Base-by-base conservation (phyloP, 2,797 vertebrate genomes). In the Myripristis murdjan region DNA sequence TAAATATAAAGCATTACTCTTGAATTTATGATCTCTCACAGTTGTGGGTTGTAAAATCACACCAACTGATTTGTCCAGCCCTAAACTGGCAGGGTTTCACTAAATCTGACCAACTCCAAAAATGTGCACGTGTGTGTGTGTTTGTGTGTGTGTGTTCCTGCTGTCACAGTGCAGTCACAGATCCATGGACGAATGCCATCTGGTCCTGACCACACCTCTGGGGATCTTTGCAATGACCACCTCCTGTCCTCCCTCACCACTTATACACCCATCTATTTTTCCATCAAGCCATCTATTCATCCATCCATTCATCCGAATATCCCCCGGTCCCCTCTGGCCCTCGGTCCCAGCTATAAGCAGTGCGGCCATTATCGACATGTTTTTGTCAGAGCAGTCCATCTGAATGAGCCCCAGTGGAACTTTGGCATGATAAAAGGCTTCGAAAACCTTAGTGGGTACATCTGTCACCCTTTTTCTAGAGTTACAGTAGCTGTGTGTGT, bases 301-400 rank as follows among this genome's bases (percentile, higher is more conserved):
- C 26, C 64, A 49, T 44, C 54, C 75, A 58, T 43, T 55, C 53
- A 52, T 70, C 66, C 49, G 12, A 67, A 57, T 54, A n/a, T 23
- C 6, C 62, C 31, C 20, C 24, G 9, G 1, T n/a, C 47, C 39
- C 55, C 56, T 59, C 23, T 18, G 31, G 18, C 54, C 54, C 31
- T 18, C 15, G 18, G 43, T 26, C 62, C n/a, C 39, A 16, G 44
- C 54, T 63, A 37, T 55, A 70, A 76, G 62, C 48, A 37, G 46
- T 11, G 14, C 33, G 35, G 57, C 84, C 74, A 82, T 89, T 85
- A 89, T 52, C 79, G 68, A 63, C 64, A 69, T 81, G 70, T 80
- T 77, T 70, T 77, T 60, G 51, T 71, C 58, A 39, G 55, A 61
- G 52, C 23, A 41, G 76, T 73, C 73, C 77, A 79, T 79, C 67